Evolutionary conservation across 1,140 invertebrate genomes (phyloP), one percentile per base, ranked within the genome.

Genomic region (Protaetia brevitarsis): DNA sequence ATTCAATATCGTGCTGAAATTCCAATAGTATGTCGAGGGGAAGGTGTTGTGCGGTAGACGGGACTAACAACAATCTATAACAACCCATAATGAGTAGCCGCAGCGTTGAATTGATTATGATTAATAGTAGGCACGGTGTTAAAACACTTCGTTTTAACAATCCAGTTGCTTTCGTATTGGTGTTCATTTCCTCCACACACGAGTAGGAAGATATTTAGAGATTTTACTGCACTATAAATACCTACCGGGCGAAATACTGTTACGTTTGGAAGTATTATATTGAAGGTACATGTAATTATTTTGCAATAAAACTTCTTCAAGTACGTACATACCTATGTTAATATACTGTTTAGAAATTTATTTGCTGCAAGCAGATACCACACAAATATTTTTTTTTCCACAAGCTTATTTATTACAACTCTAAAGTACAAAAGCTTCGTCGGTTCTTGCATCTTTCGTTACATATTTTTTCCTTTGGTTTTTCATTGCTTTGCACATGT

Each of bases 1-100:
- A 64, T 29, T 64, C 63, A 64, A 64, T 51, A 51, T 51, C 41
- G 41, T 65, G 28, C 29, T 65, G 64, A 56, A 65, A 65, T 65
- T 59, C 57, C 51, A 31, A 59, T 65, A 51, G 19, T 16, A 19
- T 65, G 57, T 29, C 30, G 23, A 41, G 36, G 60, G 41, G 51
- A 65, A 70, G 69, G 58, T 58, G 64, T 65, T 58, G 69, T 66
- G 36, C 37, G 51, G 63, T 59, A 37, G 65, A 64, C 58, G 64
- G 59, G 34, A 27, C 70, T 77, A 77, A 75, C 75, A 72, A 71
- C 74, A 72, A 77, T 77, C 75, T 77, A 75, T 75, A 77, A 77
- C 75, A 77, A 71, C 75, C 74, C 68, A 73, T 77, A 77, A 77
- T 77, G 75, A 77, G 74, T 74, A 77, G 75, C 75, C 75, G 75